A percentile compares a stretch with the other conserved stretches of the same genome.
These are phyloP conservation scores for Acanthurus leucopareius DNA, from an alignment of 2,797 vertebrate genomes.

Conservation along the genomic window DNA sequence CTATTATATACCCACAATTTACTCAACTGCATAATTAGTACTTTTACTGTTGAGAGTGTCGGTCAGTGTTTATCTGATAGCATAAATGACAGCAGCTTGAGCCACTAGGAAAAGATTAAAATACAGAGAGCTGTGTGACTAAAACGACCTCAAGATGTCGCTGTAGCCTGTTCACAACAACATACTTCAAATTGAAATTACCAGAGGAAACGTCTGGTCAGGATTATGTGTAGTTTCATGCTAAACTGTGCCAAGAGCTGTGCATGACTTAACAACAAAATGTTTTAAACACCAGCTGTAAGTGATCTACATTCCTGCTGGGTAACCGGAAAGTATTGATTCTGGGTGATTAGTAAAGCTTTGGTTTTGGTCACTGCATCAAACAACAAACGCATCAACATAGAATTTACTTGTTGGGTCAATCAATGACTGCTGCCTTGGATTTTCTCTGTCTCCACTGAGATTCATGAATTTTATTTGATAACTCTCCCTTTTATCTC, in stretches of 20 bases:
- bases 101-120: too few relatives aligned
- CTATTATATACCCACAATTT: too few relatives aligned
- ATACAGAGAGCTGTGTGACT: too few relatives aligned
- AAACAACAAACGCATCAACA: background rate
- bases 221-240: background rate
- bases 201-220: background rate
- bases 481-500: too few relatives aligned
- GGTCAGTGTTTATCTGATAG: too few relatives aligned
- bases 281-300: background rate
- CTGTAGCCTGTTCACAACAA: background rate
- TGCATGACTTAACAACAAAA: too few relatives aligned
- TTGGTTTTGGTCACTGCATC: background rate
- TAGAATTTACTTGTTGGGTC: background rate
- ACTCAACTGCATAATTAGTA: too few relatives aligned
- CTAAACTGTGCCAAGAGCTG: background rate
- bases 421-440: background rate
- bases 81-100: too few relatives aligned
- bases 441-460: too few relatives aligned
- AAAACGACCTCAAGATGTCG: conserved; percentile 24
- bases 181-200: background rate
- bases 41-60: too few relatives aligned
- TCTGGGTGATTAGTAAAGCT: background rate
- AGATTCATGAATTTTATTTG: too few relatives aligned
- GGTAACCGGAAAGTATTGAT: background rate
- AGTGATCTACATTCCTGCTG: background rate